Conservation (phyloP, 2,113 vertebrate species). For the Gymnobelideus leadbeateri region DNA sequence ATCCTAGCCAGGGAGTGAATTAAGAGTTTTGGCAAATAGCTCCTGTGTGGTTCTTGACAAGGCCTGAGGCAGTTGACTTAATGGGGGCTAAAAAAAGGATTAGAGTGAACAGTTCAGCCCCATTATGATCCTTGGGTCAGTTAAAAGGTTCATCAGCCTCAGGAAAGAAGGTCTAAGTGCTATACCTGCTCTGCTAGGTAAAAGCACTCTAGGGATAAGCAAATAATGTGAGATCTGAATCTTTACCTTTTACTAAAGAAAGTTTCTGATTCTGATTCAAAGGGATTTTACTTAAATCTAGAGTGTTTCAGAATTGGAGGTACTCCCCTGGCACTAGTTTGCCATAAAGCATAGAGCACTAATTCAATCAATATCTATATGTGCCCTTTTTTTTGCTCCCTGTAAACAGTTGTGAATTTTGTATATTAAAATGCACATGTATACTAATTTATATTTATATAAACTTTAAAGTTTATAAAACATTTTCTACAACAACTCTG, state of each 20-base stretch:
- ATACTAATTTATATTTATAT: not conserved
- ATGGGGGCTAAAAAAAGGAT: not conserved
- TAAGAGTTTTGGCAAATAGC: not conserved
- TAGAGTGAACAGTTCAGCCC: not conserved
- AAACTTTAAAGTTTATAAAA: not conserved
- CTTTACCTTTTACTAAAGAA: not conserved
- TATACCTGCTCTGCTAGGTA: not conserved
- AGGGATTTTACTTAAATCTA: not conserved
- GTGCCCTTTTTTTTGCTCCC: not conserved
- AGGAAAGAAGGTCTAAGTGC: not conserved
- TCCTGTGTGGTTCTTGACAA: not conserved
- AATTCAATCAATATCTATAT: not conserved
- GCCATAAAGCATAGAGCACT: not conserved
- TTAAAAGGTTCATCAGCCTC: not conserved
- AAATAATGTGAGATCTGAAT: not conserved
- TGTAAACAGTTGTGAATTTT: not conserved
- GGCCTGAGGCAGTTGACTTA: constrained; percentile 28
- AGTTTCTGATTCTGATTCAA: not conserved
- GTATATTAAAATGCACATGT: not conserved
- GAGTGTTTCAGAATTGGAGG: not conserved
- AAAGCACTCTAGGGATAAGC: not conserved
- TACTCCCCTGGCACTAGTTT: not conserved
- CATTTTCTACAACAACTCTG: not conserved
- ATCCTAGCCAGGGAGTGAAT: constrained; percentile 13
- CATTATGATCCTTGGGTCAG: constrained; percentile 1